Conservation (phyloP, 1,140 invertebrate species). For the Nephila pilipes region DNA sequence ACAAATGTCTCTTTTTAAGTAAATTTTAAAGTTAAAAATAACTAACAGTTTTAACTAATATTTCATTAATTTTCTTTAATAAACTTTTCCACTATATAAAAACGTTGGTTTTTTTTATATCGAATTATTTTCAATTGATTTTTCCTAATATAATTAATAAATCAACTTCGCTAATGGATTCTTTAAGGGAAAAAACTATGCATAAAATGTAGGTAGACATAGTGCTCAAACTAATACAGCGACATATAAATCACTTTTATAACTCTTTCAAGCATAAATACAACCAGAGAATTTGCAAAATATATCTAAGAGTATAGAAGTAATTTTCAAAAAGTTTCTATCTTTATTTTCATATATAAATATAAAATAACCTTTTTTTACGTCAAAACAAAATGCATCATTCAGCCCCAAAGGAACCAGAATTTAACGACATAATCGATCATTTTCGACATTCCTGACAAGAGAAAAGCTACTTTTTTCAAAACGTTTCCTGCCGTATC, state of each 20-base stretch:
- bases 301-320: background rate
- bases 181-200: background rate
- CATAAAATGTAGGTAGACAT: background rate
- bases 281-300: background rate
- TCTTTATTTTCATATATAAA: background rate
- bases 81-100: no score
- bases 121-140: no score
- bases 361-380: background rate
- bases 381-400: conserved; percentile 19
- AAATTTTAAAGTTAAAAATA: no score
- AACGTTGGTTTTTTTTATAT: no score
- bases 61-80: no score
- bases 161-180: no score
- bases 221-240: background rate
- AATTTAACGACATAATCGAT: conserved; percentile 25
- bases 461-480: background rate
- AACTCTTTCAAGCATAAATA: background rate
- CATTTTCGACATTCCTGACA: conserved; percentile 19
- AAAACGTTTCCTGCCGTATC: background rate
- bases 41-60: no score
- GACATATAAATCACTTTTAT: background rate
- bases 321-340: background rate
- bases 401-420: background rate
- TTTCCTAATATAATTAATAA: no score
- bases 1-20: no score